Conservation (phyloP, 2,113 vertebrate genomes). For the Petromus typicus region DNA sequence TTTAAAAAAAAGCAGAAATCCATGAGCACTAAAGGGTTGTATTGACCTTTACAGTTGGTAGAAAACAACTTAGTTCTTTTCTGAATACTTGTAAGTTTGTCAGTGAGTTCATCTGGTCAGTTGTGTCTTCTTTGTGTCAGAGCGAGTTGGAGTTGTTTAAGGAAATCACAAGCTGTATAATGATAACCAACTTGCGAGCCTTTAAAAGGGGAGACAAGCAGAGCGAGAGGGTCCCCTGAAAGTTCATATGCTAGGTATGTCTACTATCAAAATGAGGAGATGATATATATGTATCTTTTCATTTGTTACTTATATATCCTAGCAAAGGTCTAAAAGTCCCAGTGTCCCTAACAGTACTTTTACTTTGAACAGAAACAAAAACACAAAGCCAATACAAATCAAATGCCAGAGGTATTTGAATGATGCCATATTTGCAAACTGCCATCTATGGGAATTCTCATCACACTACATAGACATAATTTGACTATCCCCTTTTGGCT, state of each 20-base stretch:
- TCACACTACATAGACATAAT: conserved; percentile 86
- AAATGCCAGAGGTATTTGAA: conserved; percentile 87
- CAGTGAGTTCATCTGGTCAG: conserved; percentile 74
- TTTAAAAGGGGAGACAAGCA: conserved; percentile 73
- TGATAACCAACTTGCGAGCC: conserved; percentile 71
- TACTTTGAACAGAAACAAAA: conserved; percentile 81
- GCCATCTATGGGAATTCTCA: conserved; percentile 83
- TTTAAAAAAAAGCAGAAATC: conserved; percentile 68
- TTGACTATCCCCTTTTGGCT: conserved; percentile 85
- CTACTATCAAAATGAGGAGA: conserved; percentile 70
- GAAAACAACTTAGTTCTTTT: conserved; percentile 71
- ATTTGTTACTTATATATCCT: conserved; percentile 85
- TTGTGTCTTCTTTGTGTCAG: conserved; percentile 76
- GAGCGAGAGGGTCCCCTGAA: conserved; percentile 64
- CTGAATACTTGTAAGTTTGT: conserved; percentile 72
- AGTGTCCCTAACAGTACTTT: conserved; percentile 75
- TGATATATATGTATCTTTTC: conserved; percentile 73
- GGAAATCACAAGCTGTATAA: conserved; percentile 68
- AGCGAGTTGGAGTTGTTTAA: conserved; percentile 71
- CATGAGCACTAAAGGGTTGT: conserved; percentile 72
- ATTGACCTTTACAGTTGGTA: conserved; percentile 71
- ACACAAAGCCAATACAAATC: conserved; percentile 83
- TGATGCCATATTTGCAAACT: conserved; percentile 87
- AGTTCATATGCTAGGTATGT: conserved; percentile 75
- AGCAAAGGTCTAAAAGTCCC: conserved; percentile 82